Evolutionary conservation across 2,113 vertebrate species (phyloP).

Genomic region (Lophura nycthemera): DNA sequence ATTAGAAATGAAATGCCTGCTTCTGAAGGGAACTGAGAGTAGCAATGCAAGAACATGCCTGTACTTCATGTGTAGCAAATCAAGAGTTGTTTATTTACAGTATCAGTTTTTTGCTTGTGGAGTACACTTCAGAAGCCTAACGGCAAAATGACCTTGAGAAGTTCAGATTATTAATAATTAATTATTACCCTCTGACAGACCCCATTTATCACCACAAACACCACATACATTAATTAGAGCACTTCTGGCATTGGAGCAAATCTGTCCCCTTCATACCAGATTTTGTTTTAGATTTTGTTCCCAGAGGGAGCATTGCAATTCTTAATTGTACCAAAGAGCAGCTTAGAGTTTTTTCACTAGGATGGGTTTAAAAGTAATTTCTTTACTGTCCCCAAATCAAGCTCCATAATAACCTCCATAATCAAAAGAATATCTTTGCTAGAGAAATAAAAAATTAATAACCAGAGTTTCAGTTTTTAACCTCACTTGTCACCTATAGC

Average conservation of each 20-base stretch:
- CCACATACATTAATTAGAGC: conserved; percentile 46
- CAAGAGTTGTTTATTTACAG: conserved; percentile 11
- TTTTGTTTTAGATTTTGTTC: conserved; percentile 29
- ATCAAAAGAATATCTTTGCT: conserved; percentile 23
- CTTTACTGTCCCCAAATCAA: not conserved
- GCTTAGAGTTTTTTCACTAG: not conserved
- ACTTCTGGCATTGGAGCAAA: conserved; percentile 10
- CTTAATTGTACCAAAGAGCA: not conserved
- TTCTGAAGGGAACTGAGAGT: not conserved
- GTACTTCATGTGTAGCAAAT: not conserved
- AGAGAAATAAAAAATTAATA: conserved; percentile 13
- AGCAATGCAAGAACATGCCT: not conserved
- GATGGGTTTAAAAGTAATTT: not conserved
- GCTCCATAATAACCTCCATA: not conserved
- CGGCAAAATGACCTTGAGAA: conserved; percentile 51
- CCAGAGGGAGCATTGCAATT: not conserved
- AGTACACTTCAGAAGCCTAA: conserved; percentile 5
- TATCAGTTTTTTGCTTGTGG: not conserved
- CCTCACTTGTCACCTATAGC: not conserved
- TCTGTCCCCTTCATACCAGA: not conserved
- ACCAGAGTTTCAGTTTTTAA: not conserved
- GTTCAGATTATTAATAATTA: conserved; percentile 40
- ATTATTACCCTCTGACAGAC: conserved; percentile 55
- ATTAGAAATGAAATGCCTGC: not conserved
- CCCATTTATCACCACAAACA: conserved; percentile 56